Percentiles rank a stretch among this genome's conserved stretches.
Evolutionary conservation across 2,888 invertebrate genomes (phyloP).

Genomic region (Napeogenes inachia): DNA sequence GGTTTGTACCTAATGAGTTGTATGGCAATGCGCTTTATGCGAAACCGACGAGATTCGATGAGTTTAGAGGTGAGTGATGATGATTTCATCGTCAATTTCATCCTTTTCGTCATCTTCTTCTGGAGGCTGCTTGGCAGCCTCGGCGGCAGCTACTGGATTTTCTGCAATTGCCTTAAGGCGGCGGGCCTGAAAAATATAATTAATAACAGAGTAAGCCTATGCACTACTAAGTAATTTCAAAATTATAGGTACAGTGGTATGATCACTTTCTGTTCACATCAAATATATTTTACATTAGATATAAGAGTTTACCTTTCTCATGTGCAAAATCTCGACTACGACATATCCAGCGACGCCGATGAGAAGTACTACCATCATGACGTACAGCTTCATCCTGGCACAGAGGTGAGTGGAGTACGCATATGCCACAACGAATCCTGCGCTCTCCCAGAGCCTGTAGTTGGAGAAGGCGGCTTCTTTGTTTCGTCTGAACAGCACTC

Average conservation of each 20-base stretch:
- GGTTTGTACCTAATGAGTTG: conserved; percentile 40
- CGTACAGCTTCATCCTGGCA: conserved; percentile 90
- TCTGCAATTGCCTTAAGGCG: conserved; percentile 85
- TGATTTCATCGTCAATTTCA: conserved; percentile 92
- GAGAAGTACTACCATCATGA: conserved; percentile 86
- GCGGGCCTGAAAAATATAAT: conserved; percentile 65
- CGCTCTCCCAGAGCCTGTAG: conserved; percentile 92
- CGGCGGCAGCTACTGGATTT: conserved; percentile 78
- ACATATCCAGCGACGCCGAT: conserved; percentile 87
- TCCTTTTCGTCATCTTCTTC: conserved; percentile 93
- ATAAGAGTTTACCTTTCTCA: conserved; percentile 80
- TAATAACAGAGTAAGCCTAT: neutral
- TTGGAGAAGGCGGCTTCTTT: conserved; percentile 96
- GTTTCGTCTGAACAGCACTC: conserved; percentile 90
- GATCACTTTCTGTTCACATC: neutral
- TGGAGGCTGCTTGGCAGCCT: conserved; percentile 81
- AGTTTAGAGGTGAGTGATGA: conserved; percentile 87
- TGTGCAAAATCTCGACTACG: conserved; percentile 88
- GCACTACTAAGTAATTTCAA: no score
- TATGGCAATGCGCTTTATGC: conserved; percentile 35
- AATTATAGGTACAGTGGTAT: no score
- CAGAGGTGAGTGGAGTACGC: conserved; percentile 92
- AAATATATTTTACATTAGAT: neutral
- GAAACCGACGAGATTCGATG: neutral
- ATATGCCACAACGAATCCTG: conserved; percentile 93